Evolutionary conservation across 2,797 vertebrate genomes (phyloP).

Genomic region (Mionectes olivaceus): DNA sequence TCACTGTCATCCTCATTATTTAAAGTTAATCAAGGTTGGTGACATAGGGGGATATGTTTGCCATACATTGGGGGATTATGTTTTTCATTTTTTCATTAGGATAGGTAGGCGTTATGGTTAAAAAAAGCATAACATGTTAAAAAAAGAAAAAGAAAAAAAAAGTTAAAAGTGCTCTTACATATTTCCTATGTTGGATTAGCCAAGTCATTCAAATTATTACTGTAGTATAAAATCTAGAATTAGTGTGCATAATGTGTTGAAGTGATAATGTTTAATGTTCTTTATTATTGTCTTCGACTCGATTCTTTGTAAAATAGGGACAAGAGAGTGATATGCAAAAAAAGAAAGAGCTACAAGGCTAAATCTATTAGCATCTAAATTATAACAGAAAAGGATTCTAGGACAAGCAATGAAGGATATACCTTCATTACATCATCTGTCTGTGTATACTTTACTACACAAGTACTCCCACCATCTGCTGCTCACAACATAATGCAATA

Average conservation of each 20-base stretch:
- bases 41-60: not conserved
- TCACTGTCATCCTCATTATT: not conserved
- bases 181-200: not conserved
- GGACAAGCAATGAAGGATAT: not conserved
- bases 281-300: not conserved
- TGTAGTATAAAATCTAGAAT: not conserved
- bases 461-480: not conserved
- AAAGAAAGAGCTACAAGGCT: not conserved
- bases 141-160: not conserved
- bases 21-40: not conserved
- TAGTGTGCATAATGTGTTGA: not conserved
- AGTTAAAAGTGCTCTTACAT: not conserved
- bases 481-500: not conserved
- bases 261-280: not conserved
- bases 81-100: not conserved
- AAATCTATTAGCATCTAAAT: not conserved
- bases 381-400: not conserved
- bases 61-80: not conserved
- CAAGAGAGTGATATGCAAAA: not conserved
- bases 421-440: not conserved
- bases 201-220: not conserved
- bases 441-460: not conserved
- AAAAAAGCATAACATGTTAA: not conserved
- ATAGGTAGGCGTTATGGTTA: not conserved
- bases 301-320: not conserved